Evolutionary conservation across 2,888 invertebrate genomes (phyloP).

Genomic region (Cantharis rustica): DNA sequence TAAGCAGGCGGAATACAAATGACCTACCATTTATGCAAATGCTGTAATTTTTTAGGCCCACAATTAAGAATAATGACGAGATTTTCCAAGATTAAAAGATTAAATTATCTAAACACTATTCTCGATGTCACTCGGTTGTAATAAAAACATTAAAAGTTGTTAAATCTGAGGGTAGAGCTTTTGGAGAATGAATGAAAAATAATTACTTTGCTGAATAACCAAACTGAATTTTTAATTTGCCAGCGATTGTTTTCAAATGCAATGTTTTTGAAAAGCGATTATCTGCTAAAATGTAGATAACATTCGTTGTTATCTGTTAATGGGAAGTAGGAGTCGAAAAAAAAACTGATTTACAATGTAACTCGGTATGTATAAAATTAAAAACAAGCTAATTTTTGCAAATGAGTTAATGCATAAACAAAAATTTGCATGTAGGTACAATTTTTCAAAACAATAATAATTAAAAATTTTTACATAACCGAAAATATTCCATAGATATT

Average conservation of each 20-base stretch:
- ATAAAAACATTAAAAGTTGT: not conserved
- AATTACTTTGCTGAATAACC: no score
- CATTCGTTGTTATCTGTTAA: no score
- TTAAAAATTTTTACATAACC: not conserved
- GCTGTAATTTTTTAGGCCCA: not conserved
- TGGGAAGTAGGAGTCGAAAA: no score
- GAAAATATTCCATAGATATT: not conserved
- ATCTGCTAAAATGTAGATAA: no score
- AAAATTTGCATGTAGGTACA: not conserved
- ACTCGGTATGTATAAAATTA: not conserved
- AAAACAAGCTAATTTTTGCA: not conserved
- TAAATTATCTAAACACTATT: not conserved
- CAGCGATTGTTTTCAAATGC: not conserved
- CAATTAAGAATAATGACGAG: not conserved
- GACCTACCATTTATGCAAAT: not conserved
- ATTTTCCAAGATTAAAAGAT: not conserved
- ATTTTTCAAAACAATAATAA: not conserved
- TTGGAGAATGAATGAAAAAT: no score
- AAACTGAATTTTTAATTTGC: no score
- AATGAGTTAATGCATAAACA: not conserved
- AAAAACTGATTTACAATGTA: no score
- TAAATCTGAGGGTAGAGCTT: not conserved
- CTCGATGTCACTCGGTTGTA: not conserved
- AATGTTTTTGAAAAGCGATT: no score
- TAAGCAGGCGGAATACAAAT: not conserved